Conservation (phyloP, 1,140 invertebrate species). For the Schlechtendalia chinensis region DNA sequence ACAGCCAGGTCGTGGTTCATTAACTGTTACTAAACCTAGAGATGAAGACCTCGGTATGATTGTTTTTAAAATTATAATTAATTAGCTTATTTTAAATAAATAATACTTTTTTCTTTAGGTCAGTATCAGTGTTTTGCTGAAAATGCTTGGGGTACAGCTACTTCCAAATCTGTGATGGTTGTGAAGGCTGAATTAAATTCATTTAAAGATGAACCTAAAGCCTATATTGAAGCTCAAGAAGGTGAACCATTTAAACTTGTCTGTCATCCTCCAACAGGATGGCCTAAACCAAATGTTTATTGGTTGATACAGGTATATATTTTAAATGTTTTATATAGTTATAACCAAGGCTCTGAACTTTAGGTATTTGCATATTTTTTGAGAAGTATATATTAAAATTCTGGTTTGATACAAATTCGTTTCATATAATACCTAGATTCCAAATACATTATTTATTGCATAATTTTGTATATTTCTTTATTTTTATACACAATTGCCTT, state of each 20-base stretch:
- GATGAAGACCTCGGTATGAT: constrained; percentile 80
- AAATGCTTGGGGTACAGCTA: constrained; percentile 91
- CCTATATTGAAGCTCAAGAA: constrained; percentile 70
- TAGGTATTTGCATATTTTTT: no score
- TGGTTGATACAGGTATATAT: constrained; percentile 58
- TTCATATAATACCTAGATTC: no score
- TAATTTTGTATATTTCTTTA: no score
- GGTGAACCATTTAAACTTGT: constrained; percentile 82
- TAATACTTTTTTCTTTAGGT: constrained; percentile 57
- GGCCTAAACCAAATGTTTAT: constrained; percentile 89
- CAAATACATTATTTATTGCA: no score
- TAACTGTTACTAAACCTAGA: constrained; percentile 82
- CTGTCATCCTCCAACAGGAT: constrained; percentile 89
- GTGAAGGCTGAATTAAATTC: constrained; percentile 91
- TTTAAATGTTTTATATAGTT: background rate
- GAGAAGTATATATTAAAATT: no score
- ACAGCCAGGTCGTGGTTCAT: constrained; percentile 84
- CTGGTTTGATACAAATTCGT: no score
- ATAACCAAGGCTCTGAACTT: no score
- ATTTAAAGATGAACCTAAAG: constrained; percentile 75
- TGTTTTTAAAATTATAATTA: background rate
- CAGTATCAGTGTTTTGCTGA: constrained; percentile 97
- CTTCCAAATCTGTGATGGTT: constrained; percentile 91
- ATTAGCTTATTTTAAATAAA: background rate
- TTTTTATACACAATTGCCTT: no score